A percentile compares a stretch with the other conserved stretches of the same genome.
Conservation (phyloP, 2,797 vertebrate genomes). For the Gymnocypris eckloni region DNA sequence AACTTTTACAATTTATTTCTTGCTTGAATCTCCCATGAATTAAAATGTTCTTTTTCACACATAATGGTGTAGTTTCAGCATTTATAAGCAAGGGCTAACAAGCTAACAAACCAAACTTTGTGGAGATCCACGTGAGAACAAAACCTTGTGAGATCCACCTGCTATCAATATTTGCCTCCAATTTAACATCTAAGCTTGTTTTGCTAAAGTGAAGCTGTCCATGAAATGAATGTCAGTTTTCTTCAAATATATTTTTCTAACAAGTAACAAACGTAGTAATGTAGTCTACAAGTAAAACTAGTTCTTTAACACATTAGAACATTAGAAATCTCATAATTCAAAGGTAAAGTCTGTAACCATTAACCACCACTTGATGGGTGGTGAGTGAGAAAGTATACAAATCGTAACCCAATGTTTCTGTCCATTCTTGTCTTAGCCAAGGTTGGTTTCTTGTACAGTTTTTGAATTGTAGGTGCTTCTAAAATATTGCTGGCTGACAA, state of each 20-base stretch:
- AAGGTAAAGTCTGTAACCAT: background rate
- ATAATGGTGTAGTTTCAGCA: background rate
- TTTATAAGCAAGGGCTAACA: background rate
- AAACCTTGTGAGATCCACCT: background rate
- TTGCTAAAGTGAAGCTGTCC: background rate
- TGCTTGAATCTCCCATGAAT: background rate
- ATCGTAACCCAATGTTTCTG: conserved; percentile 36
- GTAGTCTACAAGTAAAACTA: background rate
- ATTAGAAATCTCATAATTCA: background rate
- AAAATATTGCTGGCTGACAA: conserved; percentile 58
- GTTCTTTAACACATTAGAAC: background rate
- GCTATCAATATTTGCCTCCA: background rate
- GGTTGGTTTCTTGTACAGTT: conserved; percentile 62
- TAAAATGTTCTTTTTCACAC: background rate
- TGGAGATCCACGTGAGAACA: background rate
- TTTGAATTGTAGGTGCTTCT: conserved; percentile 52
- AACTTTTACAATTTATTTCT: background rate
- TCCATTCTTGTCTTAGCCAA: conserved; percentile 45
- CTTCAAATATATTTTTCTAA: background rate
- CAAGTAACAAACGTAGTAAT: background rate
- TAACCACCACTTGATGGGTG: background rate
- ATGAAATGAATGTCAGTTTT: background rate
- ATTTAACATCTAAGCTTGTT: background rate
- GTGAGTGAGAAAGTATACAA: conserved; percentile 11
- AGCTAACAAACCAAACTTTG: background rate